These are phyloP conservation scores for Tympanuchus pallidicinctus DNA, from an alignment of 2,113 vertebrate genomes.

Conservation along the genomic window DNA sequence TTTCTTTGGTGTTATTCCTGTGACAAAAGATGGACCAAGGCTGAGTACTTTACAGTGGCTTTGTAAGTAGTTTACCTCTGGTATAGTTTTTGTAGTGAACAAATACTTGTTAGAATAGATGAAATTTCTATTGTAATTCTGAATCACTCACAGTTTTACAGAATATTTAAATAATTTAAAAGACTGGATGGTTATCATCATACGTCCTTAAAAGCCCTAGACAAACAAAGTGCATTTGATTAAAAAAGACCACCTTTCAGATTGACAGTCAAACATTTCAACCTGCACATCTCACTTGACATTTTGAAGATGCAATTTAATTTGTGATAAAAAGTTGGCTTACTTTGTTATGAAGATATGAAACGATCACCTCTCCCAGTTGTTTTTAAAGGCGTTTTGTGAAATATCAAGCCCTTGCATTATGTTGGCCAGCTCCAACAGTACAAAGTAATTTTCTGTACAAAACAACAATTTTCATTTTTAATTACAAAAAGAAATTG, in stretches of 20 bases:
- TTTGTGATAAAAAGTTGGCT: not conserved
- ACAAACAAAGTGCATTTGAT: not conserved
- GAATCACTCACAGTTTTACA: not conserved
- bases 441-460: not conserved
- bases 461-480: not conserved
- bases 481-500: not conserved
- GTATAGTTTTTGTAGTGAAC: not conserved
- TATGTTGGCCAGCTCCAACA: not conserved
- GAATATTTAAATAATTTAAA: not conserved
- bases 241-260: not conserved
- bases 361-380: not conserved
- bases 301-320: slow-evolving; percentile 1
- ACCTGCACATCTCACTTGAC: not conserved
- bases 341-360: not conserved
- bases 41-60: not conserved
- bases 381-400: not conserved
- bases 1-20: not conserved
- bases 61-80: not conserved
- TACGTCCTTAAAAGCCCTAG: not conserved
- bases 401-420: not conserved
- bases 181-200: not conserved
- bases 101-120: not conserved
- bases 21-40: not conserved
- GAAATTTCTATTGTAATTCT: not conserved
- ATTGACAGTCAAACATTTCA: not conserved